Evolutionary conservation across 1,140 invertebrate genomes (phyloP).

Genomic region (Drosophila funebris): DNA sequence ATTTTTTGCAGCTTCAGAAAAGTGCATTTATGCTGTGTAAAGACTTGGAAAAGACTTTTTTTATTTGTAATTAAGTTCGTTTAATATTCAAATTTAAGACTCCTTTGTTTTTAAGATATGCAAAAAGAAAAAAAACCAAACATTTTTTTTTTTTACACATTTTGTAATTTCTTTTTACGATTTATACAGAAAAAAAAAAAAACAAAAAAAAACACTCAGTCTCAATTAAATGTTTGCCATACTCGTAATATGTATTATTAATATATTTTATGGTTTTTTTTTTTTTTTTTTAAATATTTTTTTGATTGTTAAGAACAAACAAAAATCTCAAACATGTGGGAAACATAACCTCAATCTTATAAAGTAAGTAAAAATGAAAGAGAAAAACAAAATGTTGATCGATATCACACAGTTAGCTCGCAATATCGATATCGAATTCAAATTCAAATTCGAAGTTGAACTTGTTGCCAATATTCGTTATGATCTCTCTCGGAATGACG

Average conservation of each 20-base stretch:
- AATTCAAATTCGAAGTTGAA: not conserved
- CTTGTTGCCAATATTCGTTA: constrained; percentile 17
- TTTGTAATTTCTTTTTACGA: constrained; percentile 10
- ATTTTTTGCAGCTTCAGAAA: not conserved
- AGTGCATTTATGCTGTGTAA: constrained; percentile 42
- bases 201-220: constrained; percentile 3
- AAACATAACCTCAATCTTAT: not conserved
- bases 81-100: constrained; percentile 32
- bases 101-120: constrained; percentile 26
- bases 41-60: constrained; percentile 40
- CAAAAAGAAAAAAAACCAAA: too few species aligned
- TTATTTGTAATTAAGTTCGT: constrained; percentile 19
- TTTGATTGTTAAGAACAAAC: not conserved
- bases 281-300: not conserved
- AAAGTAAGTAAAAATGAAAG: not conserved
- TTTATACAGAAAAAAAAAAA: constrained; percentile 7
- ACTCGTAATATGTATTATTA: constrained; percentile 23
- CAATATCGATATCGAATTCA: not conserved
- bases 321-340: not conserved
- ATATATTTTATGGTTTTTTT: not conserved
- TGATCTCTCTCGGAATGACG: constrained; percentile 37
- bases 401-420: not conserved
- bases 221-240: constrained; percentile 47
- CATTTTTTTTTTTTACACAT: constrained; percentile 8
- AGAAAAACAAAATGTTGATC: not conserved